Base-by-base conservation (phyloP, 1,140 invertebrate species). In the Drosophila melanica region DNA sequence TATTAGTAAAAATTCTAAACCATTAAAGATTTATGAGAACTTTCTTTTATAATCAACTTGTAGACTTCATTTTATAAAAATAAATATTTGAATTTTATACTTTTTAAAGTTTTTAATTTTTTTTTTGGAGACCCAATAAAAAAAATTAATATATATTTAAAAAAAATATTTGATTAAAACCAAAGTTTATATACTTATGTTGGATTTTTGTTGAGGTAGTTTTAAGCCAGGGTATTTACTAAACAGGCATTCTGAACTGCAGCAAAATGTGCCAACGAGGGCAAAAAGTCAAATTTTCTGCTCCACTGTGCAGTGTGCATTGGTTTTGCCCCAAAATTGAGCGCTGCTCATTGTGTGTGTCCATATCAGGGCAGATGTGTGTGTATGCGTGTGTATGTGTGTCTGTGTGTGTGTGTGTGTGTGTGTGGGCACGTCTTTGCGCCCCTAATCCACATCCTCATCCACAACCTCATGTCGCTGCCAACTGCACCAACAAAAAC, bases 401-500 rank as follows among this genome's bases (percentile, higher is more conserved):
- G 41, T 45, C 30, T 16, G 45, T 58, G 39, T 33, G 39, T 45
- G 44, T 14, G 44, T 18, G 44, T 44, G 16, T 27, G 42, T 30
- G 41, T 45, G 41, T 16, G 45, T 58, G 39, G 16, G 27, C 45
- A 60, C 10, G 48, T 45, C 55, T 53, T 45, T n/a, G 39, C 27
- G 14, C n/a, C 6, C 48, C 48, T 10, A 30, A 51, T 14, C 30
- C 12, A 14, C 30, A 53, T 35, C 33, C 33, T 35, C 8, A 35
- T 35, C 23, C 33, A 54, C 30, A 16, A 18, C 12, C 44, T 60
- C 57, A 58, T 41, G 45, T 27, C 47, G 64, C 57, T 68, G 55
- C 44, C 74, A 67, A 47, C 18, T 55, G 63, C 45, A 79, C 18
- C 62, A 64, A 63, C 42, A 74, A 57, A 62, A 59, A 65, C 63